Evolutionary conservation across 92 coral and sea anemone species (phyloP), one percentile per base, ranked within the genome.

Genomic region (Zoanthus sansibaricus): DNA sequence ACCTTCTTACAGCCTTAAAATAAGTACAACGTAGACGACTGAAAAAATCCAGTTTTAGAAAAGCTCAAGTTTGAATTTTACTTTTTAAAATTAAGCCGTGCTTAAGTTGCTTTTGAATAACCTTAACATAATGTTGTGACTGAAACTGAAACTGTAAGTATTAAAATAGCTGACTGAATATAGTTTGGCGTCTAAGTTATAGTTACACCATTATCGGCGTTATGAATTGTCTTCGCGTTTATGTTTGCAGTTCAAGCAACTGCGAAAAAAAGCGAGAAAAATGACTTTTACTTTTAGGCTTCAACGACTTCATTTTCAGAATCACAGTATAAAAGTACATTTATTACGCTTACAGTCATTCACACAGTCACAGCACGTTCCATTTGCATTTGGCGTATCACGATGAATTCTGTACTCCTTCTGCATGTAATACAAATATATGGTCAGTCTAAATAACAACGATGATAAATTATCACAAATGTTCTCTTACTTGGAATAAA

Each of bases 331-430:
- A n/a, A 69, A 11, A 20, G 74, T 31, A 46, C 48, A 9, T 16
- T 30, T 25, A 8, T 17, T 74, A 49, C 67, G 83, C 94, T 91
- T 77, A 91, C 94, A 91, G 78, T 91, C 94, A 44, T 83, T 80
- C 30, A 91, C 94, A 48, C 94, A 91, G 72, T 91, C 94, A 73
- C 94, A 91, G 74, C 94, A 91, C 7, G 89, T 91, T 6, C 91
- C 94, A 75, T 91, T 88, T 51, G 74, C 75, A 68, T 91, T 91
- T 8, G 91, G 94, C 42, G 52, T 78, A 9, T 88, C 64, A n/a
- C 94, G 94, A 73, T 91, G 94, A 17, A 91, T 90, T 68, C 87
- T 88, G 89, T 77, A 91, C 61, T 91, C 94, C 52, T 88, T 84
- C 94, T 91, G n/a, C n/a, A n/a, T n/a, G 71, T 58, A 78, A 54